Conservation (phyloP, 2,888 invertebrate species). For the Aspidiotus destructor region DNA sequence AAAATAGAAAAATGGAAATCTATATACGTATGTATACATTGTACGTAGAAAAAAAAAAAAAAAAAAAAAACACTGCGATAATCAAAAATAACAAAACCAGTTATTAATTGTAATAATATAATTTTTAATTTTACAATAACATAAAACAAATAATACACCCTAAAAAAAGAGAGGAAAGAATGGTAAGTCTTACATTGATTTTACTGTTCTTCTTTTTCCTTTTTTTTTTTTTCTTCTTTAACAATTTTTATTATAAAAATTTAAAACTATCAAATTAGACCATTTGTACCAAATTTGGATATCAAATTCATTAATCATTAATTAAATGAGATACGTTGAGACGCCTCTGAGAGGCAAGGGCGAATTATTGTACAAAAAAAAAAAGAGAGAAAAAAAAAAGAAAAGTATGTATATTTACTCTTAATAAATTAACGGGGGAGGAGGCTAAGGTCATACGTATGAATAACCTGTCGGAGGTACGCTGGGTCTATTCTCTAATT, state of each 20-base stretch:
- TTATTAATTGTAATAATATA: constrained; percentile 33
- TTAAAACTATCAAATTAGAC: constrained; percentile 32
- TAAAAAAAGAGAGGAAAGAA: constrained; percentile 32
- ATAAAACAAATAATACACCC: constrained; percentile 33
- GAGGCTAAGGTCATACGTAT: constrained; percentile 31
- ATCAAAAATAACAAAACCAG: constrained; percentile 32
- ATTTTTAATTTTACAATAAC: constrained; percentile 33
- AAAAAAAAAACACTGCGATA: constrained; percentile 14
- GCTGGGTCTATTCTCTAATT: constrained; percentile 87
- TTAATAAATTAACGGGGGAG: constrained; percentile 16
- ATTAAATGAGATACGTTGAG: constrained; percentile 32
- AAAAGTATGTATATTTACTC: constrained; percentile 8
- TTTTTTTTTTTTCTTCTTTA: constrained; percentile 32
- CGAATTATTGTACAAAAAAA: constrained; percentile 32
- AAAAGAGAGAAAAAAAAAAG: constrained; percentile 12
- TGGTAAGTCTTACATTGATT: constrained; percentile 33
- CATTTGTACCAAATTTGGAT: constrained; percentile 32
- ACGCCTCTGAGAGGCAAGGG: constrained; percentile 27
- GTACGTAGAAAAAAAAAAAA: constrained; percentile 30
- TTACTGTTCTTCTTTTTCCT: constrained; percentile 24
- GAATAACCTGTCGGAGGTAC: constrained; percentile 43
- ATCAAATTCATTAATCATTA: constrained; percentile 30
- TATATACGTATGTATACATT: constrained; percentile 28
- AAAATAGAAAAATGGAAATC: constrained; percentile 27
- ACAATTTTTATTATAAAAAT: constrained; percentile 32